Conservation (phyloP, 1,140 invertebrate genomes). For the Drosophila nigrodunni region DNA sequence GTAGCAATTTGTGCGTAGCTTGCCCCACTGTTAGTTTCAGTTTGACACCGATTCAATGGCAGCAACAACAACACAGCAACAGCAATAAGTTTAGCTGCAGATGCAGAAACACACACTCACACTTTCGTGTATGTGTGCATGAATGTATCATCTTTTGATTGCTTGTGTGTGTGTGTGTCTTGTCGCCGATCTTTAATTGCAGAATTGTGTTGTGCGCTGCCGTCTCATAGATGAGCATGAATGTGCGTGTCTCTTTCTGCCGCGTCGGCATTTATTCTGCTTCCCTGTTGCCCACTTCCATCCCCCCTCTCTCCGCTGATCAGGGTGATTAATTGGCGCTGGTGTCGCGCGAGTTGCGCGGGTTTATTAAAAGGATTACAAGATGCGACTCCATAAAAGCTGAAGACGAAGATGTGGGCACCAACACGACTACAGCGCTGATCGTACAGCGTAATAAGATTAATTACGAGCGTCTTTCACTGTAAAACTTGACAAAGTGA, state of each 20-base stretch:
- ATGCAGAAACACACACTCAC: conserved; percentile 35
- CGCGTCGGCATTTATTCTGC: conserved; percentile 8
- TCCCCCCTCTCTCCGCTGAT: conserved; percentile 20
- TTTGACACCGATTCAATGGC: conserved; percentile 72
- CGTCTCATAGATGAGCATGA: conserved; percentile 43
- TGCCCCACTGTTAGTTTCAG: conserved; percentile 38
- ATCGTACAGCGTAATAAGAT: conserved; percentile 56
- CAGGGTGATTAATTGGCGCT: conserved; percentile 73
- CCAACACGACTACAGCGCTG: not conserved
- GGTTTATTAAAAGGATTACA: conserved; percentile 80
- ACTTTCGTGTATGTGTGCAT: conserved; percentile 4
- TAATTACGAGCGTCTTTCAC: conserved; percentile 65
- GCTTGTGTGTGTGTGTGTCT: not conserved
- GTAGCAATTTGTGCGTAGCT: not conserved
- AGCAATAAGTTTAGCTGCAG: conserved; percentile 48
- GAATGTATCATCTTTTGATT: conserved; percentile 52
- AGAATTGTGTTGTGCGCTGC: conserved; percentile 59
- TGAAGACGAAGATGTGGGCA: conserved; percentile 26
- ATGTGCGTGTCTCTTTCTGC: conserved; percentile 12
- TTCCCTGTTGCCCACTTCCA: not conserved
- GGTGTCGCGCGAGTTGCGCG: conserved; percentile 70
- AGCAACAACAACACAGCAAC: conserved; percentile 16
- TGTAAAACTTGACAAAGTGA: not conserved
- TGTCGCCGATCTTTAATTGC: conserved; percentile 74
- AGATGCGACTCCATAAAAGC: conserved; percentile 54